These are phyloP conservation scores for Sarcophaga bullata DNA, from an alignment of 1,140 invertebrate genomes.

Conservation along the genomic window DNA sequence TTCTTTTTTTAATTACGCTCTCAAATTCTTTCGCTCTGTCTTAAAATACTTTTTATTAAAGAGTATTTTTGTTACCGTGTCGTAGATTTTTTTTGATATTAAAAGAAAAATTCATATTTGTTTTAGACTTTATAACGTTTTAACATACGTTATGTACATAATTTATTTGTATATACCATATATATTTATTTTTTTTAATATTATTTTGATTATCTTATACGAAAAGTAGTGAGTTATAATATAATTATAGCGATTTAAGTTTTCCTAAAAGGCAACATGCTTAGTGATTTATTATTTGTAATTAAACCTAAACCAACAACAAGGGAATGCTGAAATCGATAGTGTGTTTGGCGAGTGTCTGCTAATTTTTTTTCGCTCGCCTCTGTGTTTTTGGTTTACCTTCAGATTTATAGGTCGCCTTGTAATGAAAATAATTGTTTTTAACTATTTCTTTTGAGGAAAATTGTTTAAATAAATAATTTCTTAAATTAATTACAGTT, in stretches of 20 bases:
- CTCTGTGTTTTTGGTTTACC: not conserved
- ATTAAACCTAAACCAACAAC: not conserved
- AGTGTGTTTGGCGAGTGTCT: not conserved
- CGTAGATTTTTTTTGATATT: not conserved
- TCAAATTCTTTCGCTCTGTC: not conserved
- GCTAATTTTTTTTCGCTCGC: not conserved
- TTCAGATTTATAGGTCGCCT: conserved; percentile 5
- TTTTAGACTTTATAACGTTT: not conserved
- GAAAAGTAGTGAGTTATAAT: not conserved
- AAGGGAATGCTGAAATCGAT: not conserved
- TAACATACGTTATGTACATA: not conserved
- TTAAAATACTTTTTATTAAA: not conserved
- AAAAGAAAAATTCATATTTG: not conserved
- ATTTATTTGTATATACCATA: not conserved
- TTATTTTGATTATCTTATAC: not conserved
- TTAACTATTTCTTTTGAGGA: no score
- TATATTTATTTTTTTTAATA: not conserved
- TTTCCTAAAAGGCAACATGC: not conserved
- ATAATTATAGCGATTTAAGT: not conserved
- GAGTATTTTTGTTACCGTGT: not conserved
- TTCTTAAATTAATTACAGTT: no score
- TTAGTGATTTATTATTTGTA: no score
- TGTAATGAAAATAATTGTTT: not conserved
- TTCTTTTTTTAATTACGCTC: not conserved
- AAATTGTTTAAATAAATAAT: no score